Evolutionary conservation across 2,888 invertebrate species (phyloP).

Genomic region (Drosophila nr. perissopoda): DNA sequence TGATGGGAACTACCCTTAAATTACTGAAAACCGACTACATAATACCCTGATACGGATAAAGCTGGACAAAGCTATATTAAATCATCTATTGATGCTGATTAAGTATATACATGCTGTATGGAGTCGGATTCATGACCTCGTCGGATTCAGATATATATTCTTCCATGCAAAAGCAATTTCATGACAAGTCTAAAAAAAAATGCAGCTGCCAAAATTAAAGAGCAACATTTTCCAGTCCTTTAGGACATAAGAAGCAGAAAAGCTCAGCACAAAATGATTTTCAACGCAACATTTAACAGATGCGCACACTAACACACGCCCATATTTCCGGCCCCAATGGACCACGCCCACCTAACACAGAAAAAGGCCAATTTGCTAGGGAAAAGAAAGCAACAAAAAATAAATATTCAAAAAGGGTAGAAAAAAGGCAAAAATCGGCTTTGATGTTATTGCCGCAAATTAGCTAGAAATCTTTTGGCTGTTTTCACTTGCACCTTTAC

Average conservation of each 20-base stretch:
- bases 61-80: not conserved
- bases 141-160: not conserved
- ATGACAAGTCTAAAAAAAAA: not conserved
- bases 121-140: not conserved
- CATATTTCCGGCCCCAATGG: slow-evolving; percentile 41
- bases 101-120: not conserved
- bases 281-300: slow-evolving; percentile 70
- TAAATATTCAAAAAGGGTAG: slow-evolving; percentile 31
- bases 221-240: slow-evolving; percentile 5
- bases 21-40: not conserved
- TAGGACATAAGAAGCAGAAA: not conserved
- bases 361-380: slow-evolving; percentile 62
- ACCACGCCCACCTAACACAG: slow-evolving; percentile 15
- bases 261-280: slow-evolving; percentile 42
- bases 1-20: not conserved
- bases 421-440: slow-evolving; percentile 58
- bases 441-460: slow-evolving; percentile 81
- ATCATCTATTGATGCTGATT: not conserved
- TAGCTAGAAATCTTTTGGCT: slow-evolving; percentile 76
- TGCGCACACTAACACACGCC: slow-evolving; percentile 42
- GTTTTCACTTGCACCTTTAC: slow-evolving; percentile 52
- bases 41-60: not conserved
- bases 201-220: not conserved
- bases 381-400: slow-evolving; percentile 29
- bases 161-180: not conserved